Percentiles rank a stretch among this genome's conserved stretches.
Evolutionary conservation across 2,888 invertebrate species (phyloP).

Genomic region (Amblyjoppa proteus): DNA sequence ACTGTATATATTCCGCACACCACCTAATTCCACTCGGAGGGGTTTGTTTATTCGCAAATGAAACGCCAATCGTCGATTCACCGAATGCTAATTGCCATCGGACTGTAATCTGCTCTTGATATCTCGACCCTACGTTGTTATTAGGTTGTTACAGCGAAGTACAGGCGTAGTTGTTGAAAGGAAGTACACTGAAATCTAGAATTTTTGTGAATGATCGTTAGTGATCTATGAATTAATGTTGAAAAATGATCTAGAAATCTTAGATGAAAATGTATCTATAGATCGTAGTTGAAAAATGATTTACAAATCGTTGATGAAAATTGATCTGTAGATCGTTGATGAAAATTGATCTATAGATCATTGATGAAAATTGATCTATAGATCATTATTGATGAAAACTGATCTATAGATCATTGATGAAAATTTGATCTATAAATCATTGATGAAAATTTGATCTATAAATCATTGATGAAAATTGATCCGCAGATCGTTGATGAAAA

Average conservation of each 20-base stretch:
- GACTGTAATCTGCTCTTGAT: conserved; percentile 10
- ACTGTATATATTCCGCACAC: neutral
- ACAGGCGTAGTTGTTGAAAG: neutral
- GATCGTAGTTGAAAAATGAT: neutral
- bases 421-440: neutral
- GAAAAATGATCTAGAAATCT: neutral
- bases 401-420: neutral
- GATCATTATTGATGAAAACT: neutral
- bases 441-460: neutral
- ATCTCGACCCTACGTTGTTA: neutral
- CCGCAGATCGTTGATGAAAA: neutral
- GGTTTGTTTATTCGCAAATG: conserved; percentile 58
- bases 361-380: neutral
- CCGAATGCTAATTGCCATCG: conserved; percentile 50
- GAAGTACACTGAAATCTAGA: too few relatives aligned
- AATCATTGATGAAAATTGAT: neutral
- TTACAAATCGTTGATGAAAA: neutral
- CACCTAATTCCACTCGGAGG: conserved; percentile 50
- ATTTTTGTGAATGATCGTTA: too few relatives aligned
- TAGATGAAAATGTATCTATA: neutral
- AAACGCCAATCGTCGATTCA: conserved; percentile 55
- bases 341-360: neutral
- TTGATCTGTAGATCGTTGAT: neutral
- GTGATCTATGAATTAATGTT: too few relatives aligned
- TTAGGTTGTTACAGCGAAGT: neutral